phyloP scores from a whole-genome alignment of 2,113 vertebrate species.

The Pelmatolapia mariae region DNA sequence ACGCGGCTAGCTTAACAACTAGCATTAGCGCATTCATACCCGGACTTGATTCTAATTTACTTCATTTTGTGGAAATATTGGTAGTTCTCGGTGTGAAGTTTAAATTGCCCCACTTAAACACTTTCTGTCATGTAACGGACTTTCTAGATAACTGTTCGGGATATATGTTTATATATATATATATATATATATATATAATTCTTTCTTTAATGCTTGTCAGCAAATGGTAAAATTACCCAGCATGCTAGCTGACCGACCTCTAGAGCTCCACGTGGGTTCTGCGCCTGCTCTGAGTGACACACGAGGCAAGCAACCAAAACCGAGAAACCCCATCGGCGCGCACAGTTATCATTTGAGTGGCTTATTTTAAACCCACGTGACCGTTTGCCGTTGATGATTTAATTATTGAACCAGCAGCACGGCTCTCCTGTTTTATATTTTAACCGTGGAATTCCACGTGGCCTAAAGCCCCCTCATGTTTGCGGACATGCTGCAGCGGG shows the following conservation, averaged over 20 bases:
- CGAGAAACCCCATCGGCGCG: background rate
- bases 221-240: background rate
- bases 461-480: background rate
- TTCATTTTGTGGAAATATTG: rapidly evolving
- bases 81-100: background rate
- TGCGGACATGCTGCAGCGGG: background rate
- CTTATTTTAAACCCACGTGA: background rate
- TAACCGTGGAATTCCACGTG: background rate
- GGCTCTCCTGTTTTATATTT: background rate
- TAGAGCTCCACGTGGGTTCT: conserved; percentile 59
- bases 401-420: background rate
- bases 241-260: conserved; percentile 32
- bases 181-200: background rate
- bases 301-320: conserved; percentile 13
- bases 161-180: background rate
- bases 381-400: background rate
- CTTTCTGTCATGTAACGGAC: background rate
- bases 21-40: background rate
- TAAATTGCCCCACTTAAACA: background rate
- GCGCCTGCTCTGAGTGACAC: conserved; percentile 32
- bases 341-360: background rate
- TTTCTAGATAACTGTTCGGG: no score
- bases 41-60: no score
- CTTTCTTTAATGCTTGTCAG: background rate
- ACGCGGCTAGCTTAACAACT: background rate